Conservation (phyloP, 2,888 invertebrate genomes). For the Polydrusus cervinus region DNA sequence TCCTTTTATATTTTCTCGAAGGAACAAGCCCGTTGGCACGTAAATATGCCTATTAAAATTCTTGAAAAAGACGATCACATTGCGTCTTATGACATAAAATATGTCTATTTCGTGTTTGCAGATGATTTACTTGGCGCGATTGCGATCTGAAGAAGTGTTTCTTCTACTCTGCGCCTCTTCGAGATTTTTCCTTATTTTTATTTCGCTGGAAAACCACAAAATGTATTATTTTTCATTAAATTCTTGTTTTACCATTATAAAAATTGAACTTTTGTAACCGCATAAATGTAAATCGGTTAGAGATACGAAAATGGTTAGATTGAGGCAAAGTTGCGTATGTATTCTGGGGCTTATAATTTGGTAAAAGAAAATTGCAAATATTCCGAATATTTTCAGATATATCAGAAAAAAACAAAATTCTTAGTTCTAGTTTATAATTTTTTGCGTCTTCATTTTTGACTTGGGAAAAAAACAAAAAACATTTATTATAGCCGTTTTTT, state of each 20-base stretch:
- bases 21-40: conserved; percentile 39
- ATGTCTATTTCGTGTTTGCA: conserved; percentile 48
- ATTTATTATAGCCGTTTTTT: no score
- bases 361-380: no score
- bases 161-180: conserved; percentile 29
- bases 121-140: conserved; percentile 46
- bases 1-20: conserved; percentile 22
- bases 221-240: conserved; percentile 10
- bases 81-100: conserved; percentile 44
- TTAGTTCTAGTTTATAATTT: no score
- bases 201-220: conserved; percentile 39
- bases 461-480: no score
- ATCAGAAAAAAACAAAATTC: no score
- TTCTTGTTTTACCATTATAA: neutral
- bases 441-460: no score
- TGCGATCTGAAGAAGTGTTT: conserved; percentile 39
- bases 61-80: conserved; percentile 46
- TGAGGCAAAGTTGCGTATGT: no score
- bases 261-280: no score
- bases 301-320: no score
- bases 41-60: conserved; percentile 46
- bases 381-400: no score
- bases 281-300: no score
- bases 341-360: no score
- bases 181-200: conserved; percentile 28